Evolutionary conservation across 2,113 vertebrate genomes (phyloP).

Genomic region (Seriola rivoliana): DNA sequence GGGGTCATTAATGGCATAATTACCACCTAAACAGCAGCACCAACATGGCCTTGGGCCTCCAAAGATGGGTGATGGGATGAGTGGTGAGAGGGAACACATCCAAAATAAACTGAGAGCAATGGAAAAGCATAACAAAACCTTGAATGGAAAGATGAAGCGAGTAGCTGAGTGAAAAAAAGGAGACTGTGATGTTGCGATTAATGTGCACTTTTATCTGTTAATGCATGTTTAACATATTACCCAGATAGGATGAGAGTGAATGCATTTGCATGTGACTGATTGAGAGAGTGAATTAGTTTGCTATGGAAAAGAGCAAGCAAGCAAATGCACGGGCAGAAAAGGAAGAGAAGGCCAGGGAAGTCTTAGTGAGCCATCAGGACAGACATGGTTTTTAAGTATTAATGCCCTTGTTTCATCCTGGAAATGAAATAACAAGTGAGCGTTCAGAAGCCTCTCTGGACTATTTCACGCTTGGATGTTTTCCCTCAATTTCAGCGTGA

Average conservation of each 20-base stretch:
- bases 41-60: constrained; percentile 61
- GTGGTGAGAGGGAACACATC: constrained; percentile 9
- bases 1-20: constrained; percentile 82
- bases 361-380: constrained; percentile 55
- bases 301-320: constrained; percentile 15
- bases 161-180: background rate
- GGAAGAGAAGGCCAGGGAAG: constrained; percentile 33
- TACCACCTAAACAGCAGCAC: constrained; percentile 72
- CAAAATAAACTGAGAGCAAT: constrained; percentile 35
- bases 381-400: constrained; percentile 76
- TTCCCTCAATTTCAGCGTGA: constrained; percentile 76
- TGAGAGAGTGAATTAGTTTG: constrained; percentile 29
- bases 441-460: constrained; percentile 75
- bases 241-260: constrained; percentile 10
- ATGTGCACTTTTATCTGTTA: constrained; percentile 33
- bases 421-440: constrained; percentile 82
- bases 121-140: constrained; percentile 15
- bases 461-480: constrained; percentile 83
- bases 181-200: constrained; percentile 33
- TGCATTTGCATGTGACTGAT: constrained; percentile 19
- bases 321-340: constrained; percentile 14
- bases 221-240: constrained; percentile 42
- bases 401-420: constrained; percentile 78
- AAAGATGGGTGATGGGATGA: constrained; percentile 26
- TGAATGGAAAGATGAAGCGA: constrained; percentile 20